Percentiles rank a stretch among this genome's conserved stretches.
phyloP scores from a whole-genome alignment of 2,113 vertebrate species.

The Dipodomys spectabilis region DNA sequence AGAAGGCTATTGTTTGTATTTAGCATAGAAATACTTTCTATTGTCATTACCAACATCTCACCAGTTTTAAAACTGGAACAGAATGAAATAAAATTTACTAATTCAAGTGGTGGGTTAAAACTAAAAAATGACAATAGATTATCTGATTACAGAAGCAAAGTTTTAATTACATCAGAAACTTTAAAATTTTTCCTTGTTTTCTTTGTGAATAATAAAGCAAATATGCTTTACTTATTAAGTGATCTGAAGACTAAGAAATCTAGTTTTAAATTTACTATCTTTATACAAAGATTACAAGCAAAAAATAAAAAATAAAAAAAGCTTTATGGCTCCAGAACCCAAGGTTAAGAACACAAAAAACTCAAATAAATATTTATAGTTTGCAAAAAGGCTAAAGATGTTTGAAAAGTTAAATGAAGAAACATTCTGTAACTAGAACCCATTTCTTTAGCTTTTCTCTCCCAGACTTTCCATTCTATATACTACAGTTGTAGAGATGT shows the following conservation, averaged over 20 bases:
- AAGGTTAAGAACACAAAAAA: conserved; percentile 76
- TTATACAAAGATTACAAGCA: conserved; percentile 79
- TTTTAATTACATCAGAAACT: conserved; percentile 57
- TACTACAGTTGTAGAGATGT: conserved; percentile 98
- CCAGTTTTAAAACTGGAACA: conserved; percentile 62
- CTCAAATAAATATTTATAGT: conserved; percentile 83
- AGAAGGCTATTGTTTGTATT: background rate
- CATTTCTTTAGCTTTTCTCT: conserved; percentile 89
- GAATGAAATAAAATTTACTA: conserved; percentile 33
- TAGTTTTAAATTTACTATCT: conserved; percentile 64
- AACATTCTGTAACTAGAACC: conserved; percentile 82
- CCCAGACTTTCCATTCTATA: conserved; percentile 97
- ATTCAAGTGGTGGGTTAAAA: conserved; percentile 40
- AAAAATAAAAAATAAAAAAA: background rate
- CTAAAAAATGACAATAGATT: conserved; percentile 46
- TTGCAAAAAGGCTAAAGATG: conserved; percentile 81
- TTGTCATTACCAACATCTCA: background rate
- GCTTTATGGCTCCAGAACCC: conserved; percentile 57
- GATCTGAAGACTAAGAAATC: conserved; percentile 72
- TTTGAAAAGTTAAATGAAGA: conserved; percentile 80
- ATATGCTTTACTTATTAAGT: conserved; percentile 67
- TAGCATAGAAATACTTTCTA: conserved; percentile 61
- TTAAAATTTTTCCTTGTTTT: conserved; percentile 33
- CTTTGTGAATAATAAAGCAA: conserved; percentile 70
- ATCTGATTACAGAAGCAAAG: conserved; percentile 18